phyloP scores from a whole-genome alignment of 1,140 invertebrate species.

The Musca domestica region DNA sequence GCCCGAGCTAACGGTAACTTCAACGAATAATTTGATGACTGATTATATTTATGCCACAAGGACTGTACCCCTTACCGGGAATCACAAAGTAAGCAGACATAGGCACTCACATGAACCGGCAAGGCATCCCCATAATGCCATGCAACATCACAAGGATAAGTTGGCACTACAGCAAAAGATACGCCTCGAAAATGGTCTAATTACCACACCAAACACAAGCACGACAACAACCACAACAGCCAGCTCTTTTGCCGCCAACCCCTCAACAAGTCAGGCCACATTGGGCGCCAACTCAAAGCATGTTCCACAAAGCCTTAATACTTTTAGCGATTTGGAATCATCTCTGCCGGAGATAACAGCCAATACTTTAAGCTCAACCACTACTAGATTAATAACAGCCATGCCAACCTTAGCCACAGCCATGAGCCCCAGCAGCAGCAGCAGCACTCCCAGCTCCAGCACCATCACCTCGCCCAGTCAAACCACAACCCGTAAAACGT shows the following conservation, averaged over 20 bases:
- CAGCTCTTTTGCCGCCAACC: no score
- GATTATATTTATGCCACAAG: constrained; percentile 7
- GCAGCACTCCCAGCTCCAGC: constrained; percentile 28
- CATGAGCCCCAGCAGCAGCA: constrained; percentile 28
- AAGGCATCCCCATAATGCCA: no score
- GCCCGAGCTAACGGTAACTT: neutral
- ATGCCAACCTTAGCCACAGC: constrained; percentile 8
- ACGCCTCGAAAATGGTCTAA: no score
- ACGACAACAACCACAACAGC: neutral
- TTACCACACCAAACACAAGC: neutral
- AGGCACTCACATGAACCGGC: no score
- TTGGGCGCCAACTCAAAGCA: neutral
- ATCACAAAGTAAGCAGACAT: no score
- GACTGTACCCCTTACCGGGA: neutral
- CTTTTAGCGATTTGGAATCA: neutral
- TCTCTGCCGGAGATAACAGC: neutral
- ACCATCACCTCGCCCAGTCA: constrained; percentile 28
- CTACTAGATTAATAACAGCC: constrained; percentile 2
- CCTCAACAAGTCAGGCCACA: no score
- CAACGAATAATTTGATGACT: neutral
- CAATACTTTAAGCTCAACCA: neutral
- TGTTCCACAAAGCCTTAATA: neutral
- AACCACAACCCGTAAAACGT: constrained; percentile 31
- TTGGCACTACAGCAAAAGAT: no score
- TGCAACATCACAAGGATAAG: no score